Evolutionary conservation across 2,797 vertebrate species (phyloP).

Genomic region (Taeniopygia guttata): DNA sequence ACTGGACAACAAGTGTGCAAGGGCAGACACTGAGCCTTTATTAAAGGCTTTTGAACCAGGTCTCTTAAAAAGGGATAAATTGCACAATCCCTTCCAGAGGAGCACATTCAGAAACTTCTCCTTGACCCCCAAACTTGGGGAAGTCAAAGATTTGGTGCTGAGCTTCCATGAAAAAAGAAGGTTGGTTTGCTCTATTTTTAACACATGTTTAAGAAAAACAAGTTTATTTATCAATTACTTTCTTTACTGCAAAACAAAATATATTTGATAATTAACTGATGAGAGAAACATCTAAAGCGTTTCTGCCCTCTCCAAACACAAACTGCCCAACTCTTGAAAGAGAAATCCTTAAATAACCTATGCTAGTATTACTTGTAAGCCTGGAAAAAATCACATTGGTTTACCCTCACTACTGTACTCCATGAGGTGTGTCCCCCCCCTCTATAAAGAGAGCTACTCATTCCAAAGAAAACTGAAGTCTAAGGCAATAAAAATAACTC

Average conservation of each 20-base stretch:
- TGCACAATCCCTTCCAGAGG: neutral
- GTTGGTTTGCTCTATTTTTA: neutral
- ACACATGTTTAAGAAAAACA: neutral
- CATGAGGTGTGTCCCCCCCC: neutral
- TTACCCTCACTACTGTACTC: neutral
- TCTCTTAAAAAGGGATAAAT: accelerated
- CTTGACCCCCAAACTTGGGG: neutral
- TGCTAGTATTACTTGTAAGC: neutral
- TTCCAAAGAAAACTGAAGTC: neutral
- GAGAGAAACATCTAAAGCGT: neutral
- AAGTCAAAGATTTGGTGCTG: neutral
- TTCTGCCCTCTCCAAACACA: neutral
- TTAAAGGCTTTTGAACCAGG: neutral
- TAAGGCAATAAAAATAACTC: neutral
- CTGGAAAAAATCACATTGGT: neutral
- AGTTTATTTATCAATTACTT: neutral
- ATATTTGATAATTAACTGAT: neutral
- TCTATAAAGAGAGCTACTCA: neutral
- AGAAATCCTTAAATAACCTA: neutral
- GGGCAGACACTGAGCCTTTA: neutral
- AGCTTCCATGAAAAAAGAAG: neutral
- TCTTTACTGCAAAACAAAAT: neutral
- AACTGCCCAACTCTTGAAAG: neutral
- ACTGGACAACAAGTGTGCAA: neutral
- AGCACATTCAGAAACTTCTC: neutral